A percentile compares a stretch with the other conserved stretches of the same genome.
phyloP scores from a whole-genome alignment of 2,113 vertebrate species.

The Chlamydotis undulata region DNA sequence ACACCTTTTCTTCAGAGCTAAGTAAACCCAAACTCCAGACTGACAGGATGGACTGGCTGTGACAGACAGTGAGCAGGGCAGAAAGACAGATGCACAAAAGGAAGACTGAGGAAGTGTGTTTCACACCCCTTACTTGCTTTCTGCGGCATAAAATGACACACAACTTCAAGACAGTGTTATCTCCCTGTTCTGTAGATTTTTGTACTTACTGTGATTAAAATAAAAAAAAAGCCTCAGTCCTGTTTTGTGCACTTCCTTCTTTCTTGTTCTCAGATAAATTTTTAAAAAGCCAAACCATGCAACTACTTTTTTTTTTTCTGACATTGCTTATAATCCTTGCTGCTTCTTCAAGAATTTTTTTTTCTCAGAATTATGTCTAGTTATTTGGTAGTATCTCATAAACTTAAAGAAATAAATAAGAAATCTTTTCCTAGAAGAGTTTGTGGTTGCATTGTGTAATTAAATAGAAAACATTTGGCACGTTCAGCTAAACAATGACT shows the following conservation, averaged over 20 bases:
- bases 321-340: not conserved
- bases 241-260: not conserved
- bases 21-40: not conserved
- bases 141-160: not conserved
- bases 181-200: not conserved
- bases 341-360: not conserved
- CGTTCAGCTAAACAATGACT: constrained; percentile 34
- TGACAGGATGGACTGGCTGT: not conserved
- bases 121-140: not conserved
- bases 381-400: not conserved
- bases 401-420: not conserved
- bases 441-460: constrained; percentile 33
- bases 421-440: not conserved
- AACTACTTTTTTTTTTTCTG: not conserved
- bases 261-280: not conserved
- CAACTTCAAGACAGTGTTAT: not conserved
- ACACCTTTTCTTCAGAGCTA: not conserved
- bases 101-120: not conserved
- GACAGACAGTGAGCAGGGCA: not conserved
- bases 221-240: not conserved
- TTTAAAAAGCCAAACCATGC: not conserved
- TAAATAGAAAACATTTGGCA: constrained; percentile 53
- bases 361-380: not conserved
- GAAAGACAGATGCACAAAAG: not conserved
- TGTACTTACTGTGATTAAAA: not conserved